Evolutionary conservation across 2,797 vertebrate species (phyloP).

Genomic region (Cyclura pinguis): DNA sequence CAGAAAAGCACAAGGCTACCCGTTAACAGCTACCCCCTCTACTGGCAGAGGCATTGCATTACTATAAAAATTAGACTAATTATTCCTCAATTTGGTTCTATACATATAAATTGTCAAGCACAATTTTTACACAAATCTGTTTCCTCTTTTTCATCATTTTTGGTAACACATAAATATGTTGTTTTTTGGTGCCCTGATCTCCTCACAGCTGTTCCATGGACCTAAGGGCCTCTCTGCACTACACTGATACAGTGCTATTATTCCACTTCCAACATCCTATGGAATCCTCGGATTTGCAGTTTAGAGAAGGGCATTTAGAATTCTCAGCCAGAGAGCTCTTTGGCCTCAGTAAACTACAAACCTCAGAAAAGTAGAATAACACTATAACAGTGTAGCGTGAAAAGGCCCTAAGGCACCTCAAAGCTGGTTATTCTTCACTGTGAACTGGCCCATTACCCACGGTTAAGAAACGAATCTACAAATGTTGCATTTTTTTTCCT

Average conservation of each 20-base stretch:
- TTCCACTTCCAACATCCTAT: too few relatives aligned
- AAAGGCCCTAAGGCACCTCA: too few relatives aligned
- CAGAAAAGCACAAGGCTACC: neutral
- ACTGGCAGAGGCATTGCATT: neutral
- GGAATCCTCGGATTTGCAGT: too few relatives aligned
- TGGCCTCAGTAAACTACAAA: too few relatives aligned
- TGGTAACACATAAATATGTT: neutral
- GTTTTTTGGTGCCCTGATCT: neutral
- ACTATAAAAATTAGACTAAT: neutral
- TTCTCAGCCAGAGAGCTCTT: too few relatives aligned
- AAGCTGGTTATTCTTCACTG: neutral
- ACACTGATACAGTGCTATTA: too few relatives aligned
- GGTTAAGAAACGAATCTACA: neutral
- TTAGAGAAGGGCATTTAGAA: too few relatives aligned
- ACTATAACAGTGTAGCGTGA: too few relatives aligned
- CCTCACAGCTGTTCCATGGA: neutral
- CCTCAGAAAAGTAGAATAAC: too few relatives aligned
- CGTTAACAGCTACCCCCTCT: neutral
- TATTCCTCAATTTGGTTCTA: neutral
- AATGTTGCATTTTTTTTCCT: slow-evolving; percentile 1
- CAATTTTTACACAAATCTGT: neutral
- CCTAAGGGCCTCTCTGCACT: neutral
- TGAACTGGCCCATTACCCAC: neutral
- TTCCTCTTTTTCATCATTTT: neutral
- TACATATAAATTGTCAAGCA: neutral